Conservation (phyloP, 1,140 invertebrate genomes). For the Chionoecetes opilio region DNA sequence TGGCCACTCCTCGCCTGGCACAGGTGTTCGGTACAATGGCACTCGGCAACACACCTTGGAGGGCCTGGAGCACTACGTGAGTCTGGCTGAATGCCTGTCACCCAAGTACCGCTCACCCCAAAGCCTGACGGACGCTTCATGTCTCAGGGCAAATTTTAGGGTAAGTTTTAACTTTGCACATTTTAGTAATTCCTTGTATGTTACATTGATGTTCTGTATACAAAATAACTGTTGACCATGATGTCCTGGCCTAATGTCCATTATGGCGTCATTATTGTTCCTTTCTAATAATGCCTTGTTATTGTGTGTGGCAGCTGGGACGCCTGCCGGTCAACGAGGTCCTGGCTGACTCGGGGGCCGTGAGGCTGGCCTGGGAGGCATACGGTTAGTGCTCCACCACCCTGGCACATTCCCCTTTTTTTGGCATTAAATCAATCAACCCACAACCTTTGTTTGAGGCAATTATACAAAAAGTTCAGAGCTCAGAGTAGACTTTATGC, state of each 20-base stretch:
- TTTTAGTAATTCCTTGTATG: not conserved
- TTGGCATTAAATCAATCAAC: too few relatives aligned
- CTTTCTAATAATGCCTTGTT: not conserved
- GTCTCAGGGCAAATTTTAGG: not conserved
- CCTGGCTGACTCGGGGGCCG: slow-evolving; percentile 45
- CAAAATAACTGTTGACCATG: not conserved
- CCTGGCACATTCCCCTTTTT: too few relatives aligned
- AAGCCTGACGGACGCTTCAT: too few relatives aligned
- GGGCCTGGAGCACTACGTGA: not conserved
- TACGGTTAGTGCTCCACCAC: not conserved
- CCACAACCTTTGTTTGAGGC: too few relatives aligned
- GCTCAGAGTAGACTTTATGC: too few relatives aligned
- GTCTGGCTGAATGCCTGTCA: not conserved
- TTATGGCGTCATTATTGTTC: not conserved
- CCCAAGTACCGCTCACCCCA: not conserved
- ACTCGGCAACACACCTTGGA: not conserved
- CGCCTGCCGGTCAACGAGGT: slow-evolving; percentile 32
- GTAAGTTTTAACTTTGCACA: not conserved
- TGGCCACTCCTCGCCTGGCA: too few relatives aligned
- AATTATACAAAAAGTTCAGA: too few relatives aligned
- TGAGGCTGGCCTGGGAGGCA: slow-evolving; percentile 48
- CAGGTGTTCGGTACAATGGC: not conserved
- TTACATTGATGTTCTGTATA: not conserved
- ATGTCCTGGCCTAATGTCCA: not conserved
- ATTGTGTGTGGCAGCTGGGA: not conserved